These are phyloP conservation scores for Liasis olivaceus DNA, from an alignment of 2,797 vertebrate species.

Conservation along the genomic window DNA sequence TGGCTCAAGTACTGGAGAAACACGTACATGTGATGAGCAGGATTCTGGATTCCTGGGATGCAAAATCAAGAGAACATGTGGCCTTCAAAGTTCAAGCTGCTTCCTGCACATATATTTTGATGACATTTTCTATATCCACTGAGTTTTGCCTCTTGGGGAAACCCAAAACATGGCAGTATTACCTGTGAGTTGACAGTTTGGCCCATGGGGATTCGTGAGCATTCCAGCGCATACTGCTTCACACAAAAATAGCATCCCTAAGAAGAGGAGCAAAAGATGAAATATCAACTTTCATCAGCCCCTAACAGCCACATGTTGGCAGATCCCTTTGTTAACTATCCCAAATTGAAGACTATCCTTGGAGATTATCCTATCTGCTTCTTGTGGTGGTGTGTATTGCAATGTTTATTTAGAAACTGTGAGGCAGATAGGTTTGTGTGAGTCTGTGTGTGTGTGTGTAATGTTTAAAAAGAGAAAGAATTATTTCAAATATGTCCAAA, in stretches of 20 bases:
- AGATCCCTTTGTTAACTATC: neutral
- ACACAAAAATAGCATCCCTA: slow-evolving; percentile 98
- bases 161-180: slow-evolving; percentile 50
- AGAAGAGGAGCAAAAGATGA: slow-evolving; percentile 36
- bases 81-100: neutral
- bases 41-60: neutral
- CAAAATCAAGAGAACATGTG: neutral
- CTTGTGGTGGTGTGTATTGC: neutral
- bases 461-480: neutral
- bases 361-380: neutral
- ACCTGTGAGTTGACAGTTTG: slow-evolving; percentile 99
- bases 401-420: neutral
- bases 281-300: neutral
- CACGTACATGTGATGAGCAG: too few species aligned
- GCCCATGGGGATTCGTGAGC: slow-evolving; percentile 96
- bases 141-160: neutral
- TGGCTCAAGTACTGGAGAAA: too few species aligned
- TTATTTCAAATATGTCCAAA: neutral
- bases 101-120: neutral
- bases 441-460: neutral
- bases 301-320: neutral
- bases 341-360: neutral
- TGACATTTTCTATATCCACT: neutral
- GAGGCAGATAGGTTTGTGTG: neutral
- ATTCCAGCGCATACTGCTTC: slow-evolving; percentile 96